phyloP scores from a whole-genome alignment of 2,113 vertebrate species.

The Rhizomys pruinosus region DNA sequence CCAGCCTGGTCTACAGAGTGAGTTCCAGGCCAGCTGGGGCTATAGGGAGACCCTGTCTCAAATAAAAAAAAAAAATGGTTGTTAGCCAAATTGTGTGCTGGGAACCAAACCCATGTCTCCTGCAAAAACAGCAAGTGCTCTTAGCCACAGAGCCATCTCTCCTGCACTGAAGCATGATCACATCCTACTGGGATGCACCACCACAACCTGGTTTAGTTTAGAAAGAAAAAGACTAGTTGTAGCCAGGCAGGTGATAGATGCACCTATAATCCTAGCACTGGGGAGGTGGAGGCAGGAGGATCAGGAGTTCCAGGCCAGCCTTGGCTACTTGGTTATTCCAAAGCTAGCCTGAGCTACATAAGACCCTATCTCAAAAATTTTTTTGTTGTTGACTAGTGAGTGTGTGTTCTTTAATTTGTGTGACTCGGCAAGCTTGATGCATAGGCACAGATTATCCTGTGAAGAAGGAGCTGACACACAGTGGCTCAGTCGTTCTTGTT shows the following conservation, averaged over 20 bases:
- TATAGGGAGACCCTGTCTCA: too few relatives aligned
- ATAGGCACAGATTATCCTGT: too few relatives aligned
- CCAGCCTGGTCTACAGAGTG: too few relatives aligned
- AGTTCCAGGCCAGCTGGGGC: too few relatives aligned
- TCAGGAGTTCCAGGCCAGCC: not conserved
- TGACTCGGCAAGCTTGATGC: not conserved
- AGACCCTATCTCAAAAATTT: not conserved
- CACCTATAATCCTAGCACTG: not conserved
- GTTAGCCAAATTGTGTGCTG: too few relatives aligned
- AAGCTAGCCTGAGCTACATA: not conserved
- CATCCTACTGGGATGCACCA: too few relatives aligned
- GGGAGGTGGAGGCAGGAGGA: not conserved
- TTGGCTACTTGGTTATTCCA: not conserved
- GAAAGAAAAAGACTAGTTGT: not conserved
- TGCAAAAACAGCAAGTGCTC: not conserved
- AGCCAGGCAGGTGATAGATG: not conserved
- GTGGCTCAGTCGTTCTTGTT: not conserved
- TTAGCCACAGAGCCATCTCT: accelerated
- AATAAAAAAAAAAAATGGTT: too few relatives aligned
- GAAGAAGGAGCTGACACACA: too few relatives aligned
- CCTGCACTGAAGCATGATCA: not conserved
- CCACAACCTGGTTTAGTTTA: not conserved
- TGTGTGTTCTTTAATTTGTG: not conserved
- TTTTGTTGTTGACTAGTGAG: too few relatives aligned
- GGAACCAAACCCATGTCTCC: too few relatives aligned